phyloP scores from a whole-genome alignment of 35 echinoderm and acorn worm species.

The Antedon bifida region DNA sequence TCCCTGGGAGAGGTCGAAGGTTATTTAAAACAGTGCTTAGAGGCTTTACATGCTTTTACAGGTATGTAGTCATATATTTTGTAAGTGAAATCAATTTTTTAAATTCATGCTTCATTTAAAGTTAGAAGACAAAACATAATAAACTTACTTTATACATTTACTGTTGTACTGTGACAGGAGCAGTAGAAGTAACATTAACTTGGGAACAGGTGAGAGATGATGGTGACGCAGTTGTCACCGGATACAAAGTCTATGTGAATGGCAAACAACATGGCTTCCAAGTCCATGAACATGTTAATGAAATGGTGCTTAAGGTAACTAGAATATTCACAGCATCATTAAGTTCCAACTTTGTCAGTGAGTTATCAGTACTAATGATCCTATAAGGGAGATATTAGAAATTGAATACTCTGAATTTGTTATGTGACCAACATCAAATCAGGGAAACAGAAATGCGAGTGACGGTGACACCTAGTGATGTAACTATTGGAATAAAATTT shows the following conservation, averaged over 20 bases:
- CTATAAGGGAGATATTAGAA: neutral
- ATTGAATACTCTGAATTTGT: neutral
- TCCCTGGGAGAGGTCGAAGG: neutral
- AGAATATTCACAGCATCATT: neutral
- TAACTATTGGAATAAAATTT: no score
- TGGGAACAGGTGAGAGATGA: constrained; percentile 51
- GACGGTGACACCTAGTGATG: no score
- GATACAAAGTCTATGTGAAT: constrained; percentile 65
- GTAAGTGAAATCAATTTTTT: no score
- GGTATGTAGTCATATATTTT: neutral
- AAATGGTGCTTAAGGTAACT: constrained; percentile 47
- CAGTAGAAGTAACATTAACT: constrained; percentile 26
- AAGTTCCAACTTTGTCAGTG: neutral
- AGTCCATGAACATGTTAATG: constrained; percentile 45
- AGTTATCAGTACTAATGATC: neutral
- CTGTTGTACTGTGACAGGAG: constrained; percentile 33
- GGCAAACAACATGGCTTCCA: constrained; percentile 65
- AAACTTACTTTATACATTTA: no score
- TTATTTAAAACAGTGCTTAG: neutral
- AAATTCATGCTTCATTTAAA: no score
- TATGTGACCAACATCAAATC: neutral
- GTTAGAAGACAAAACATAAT: no score
- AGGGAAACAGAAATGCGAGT: no score
- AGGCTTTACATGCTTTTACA: neutral
- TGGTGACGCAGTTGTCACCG: constrained; percentile 55